Evolutionary conservation across 1,140 invertebrate species (phyloP), one percentile per base, ranked within the genome.

Genomic region (Drosophila obscura): DNA sequence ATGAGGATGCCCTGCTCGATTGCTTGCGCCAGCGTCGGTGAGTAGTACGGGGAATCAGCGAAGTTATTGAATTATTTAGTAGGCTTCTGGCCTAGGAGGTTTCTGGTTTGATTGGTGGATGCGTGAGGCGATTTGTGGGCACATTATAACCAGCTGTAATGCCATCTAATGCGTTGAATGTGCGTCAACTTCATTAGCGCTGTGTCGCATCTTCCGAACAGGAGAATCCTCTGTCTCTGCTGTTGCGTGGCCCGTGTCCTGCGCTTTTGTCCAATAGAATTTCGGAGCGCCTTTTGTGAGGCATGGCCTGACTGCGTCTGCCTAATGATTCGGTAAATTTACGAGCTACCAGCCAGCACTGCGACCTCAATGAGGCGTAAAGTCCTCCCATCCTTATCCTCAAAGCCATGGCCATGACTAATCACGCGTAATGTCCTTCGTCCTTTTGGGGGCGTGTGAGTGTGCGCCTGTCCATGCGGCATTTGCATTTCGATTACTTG

Each of bases 21-120:
- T 97, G 96, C 92, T 92, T 98, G 26, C 93, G 95, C 8, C 93
- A 93, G 58, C 93, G 90, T 73, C 85, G 91, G 92, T 92, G 83
- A 91, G 90, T 90, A 62, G 60, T 65, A 45, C 26, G 26, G 26
- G 26, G 22, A 4, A 4, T 24, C 22, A 6, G 59, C 24, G 51
- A 73, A 60, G 50, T 52, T 66, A 85, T 71, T 88, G 59, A 79
- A 83, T 87, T 87, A 87, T 87, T 79, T 53, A 72, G 91, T 79
- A 91, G 93, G 41, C 76, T 13, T 39, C 35, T 39, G 35, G 11
- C 11, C 22, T 24, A 5, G 35, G 11, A 39, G 35, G 35, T 11
- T 5, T 39, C 35, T 39, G 35, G 35, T 39, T 13, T 13, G 35
- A 39, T 39, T 39, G 11, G 35, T 13, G 15, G 24, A n/a, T 26